phyloP scores from a whole-genome alignment of 53 echinoderm and acorn worm genomes.

The Antedon mediterranea region DNA sequence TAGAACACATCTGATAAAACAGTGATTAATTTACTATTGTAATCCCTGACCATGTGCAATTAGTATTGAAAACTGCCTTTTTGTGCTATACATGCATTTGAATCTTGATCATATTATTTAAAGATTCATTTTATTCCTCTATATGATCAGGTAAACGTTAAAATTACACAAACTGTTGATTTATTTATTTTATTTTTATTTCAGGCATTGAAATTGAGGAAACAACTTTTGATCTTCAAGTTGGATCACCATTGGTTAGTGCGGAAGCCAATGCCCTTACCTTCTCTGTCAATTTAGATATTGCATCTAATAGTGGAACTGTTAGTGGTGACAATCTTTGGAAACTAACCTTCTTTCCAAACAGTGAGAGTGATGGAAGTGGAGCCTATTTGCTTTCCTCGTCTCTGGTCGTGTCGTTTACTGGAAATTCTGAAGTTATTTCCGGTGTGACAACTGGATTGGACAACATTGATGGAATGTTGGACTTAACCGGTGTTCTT shows the following conservation, averaged over 20 bases:
- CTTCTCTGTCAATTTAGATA: background rate
- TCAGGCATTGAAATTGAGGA: background rate
- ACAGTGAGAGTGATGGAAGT: constrained; percentile 19
- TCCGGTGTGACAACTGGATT: background rate
- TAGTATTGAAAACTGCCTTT: too few species aligned
- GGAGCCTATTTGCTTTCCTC: background rate
- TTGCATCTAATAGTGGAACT: constrained; percentile 11
- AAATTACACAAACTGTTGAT: too few species aligned
- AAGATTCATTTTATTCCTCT: too few species aligned
- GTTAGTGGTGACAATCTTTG: constrained; percentile 42
- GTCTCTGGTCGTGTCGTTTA: background rate
- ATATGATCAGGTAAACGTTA: too few species aligned
- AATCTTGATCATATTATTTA: too few species aligned
- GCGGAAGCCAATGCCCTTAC: background rate
- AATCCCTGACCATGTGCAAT: too few species aligned
- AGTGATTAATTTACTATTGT: too few species aligned
- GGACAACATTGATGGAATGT: background rate
- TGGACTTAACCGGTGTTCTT: background rate
- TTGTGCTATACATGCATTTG: too few species aligned
- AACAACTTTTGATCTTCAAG: background rate
- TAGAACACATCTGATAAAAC: too few species aligned
- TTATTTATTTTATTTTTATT: too few species aligned
- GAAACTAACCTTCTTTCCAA: constrained; percentile 42
- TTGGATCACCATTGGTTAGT: background rate
- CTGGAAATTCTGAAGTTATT: background rate